Evolutionary conservation across 1,140 invertebrate species (phyloP).

Genomic region (Asobara japonica): DNA sequence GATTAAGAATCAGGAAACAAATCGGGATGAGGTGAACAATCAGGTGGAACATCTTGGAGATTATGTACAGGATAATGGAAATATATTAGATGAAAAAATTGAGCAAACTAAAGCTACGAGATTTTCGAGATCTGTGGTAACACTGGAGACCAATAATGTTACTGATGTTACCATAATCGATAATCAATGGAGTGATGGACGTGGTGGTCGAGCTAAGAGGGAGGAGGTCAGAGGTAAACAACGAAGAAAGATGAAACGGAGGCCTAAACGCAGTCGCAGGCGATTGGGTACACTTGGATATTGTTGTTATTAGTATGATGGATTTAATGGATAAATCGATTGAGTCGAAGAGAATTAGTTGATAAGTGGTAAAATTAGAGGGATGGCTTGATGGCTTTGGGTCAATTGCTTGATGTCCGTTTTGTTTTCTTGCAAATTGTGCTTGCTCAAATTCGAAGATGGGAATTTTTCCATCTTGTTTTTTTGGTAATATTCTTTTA

Average conservation of each 20-base stretch:
- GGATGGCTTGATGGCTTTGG: too few species aligned
- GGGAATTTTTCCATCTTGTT: too few species aligned
- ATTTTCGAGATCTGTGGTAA: conserved; percentile 30
- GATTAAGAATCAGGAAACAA: not conserved
- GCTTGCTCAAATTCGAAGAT: too few species aligned
- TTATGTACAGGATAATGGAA: too few species aligned
- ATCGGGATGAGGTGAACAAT: not conserved
- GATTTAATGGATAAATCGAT: conserved; percentile 39
- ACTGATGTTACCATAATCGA: conserved; percentile 31
- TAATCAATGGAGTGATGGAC: conserved; percentile 39
- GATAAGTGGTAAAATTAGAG: too few species aligned
- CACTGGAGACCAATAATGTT: conserved; percentile 35
- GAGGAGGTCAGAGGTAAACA: conserved; percentile 59
- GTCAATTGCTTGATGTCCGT: too few species aligned
- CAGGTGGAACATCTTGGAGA: too few species aligned
- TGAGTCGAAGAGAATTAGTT: conserved; percentile 22
- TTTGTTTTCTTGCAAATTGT: too few species aligned
- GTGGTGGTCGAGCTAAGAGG: conserved; percentile 45
- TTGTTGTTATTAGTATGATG: conserved; percentile 41
- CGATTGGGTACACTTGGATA: conserved; percentile 58
- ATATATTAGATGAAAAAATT: not conserved
- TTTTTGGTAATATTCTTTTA: too few species aligned
- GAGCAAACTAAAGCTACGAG: conserved; percentile 19
- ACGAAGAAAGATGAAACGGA: conserved; percentile 50
- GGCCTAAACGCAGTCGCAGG: conserved; percentile 57